Percentiles rank a stretch among this genome's conserved stretches.
Conservation (phyloP, 2,797 vertebrate genomes). For the Rousettus madagascariensis region DNA sequence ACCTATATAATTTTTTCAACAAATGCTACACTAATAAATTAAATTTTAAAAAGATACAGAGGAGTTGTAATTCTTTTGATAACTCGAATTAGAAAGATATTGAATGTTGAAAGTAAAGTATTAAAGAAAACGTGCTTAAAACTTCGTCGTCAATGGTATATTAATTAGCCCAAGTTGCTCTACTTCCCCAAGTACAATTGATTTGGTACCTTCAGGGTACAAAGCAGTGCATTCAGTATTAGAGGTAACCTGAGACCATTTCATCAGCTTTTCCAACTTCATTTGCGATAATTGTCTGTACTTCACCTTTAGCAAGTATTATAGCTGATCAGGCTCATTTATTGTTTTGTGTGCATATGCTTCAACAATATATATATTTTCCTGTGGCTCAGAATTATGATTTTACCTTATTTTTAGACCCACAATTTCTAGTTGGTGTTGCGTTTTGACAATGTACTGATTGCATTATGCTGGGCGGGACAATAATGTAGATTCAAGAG, state of each 20-base stretch:
- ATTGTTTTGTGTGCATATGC: background rate
- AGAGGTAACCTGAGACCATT: background rate
- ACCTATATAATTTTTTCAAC: no score
- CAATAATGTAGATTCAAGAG: background rate
- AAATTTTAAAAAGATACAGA: background rate
- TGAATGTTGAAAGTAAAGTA: conserved; percentile 49
- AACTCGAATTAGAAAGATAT: background rate
- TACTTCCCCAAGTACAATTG: background rate
- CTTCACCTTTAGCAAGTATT: background rate
- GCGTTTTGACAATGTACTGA: background rate
- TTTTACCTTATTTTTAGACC: background rate
- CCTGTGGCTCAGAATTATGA: background rate
- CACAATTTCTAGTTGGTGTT: background rate
- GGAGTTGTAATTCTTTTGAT: background rate
- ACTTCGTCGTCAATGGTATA: conserved; percentile 7
- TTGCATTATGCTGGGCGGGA: background rate
- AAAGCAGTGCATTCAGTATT: background rate
- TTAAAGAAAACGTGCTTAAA: conserved; percentile 70
- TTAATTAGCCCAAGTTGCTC: background rate
- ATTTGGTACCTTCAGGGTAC: background rate
- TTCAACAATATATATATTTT: background rate
- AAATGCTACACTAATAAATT: no score
- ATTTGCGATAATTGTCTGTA: background rate
- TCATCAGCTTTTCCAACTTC: background rate
- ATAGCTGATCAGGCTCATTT: background rate